Percentiles rank a stretch among this genome's conserved stretches.
Conservation (phyloP, 2,888 invertebrate species). For the Calameuta idolon region DNA sequence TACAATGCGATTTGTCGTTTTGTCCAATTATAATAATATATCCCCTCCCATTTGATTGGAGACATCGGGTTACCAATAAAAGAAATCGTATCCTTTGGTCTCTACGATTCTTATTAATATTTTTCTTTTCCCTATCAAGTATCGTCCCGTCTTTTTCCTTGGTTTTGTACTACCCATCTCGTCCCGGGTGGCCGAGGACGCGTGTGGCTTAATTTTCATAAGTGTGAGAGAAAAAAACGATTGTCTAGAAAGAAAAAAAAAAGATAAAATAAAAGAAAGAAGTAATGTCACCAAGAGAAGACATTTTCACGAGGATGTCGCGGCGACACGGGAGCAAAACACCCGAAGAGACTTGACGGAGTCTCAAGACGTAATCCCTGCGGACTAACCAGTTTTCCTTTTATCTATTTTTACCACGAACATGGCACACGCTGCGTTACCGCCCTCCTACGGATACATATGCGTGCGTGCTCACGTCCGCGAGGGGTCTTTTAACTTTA, state of each 20-base stretch:
- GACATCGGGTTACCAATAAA: neutral
- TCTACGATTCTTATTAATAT: neutral
- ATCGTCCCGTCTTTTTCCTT: neutral
- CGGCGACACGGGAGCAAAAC: slow-evolving; percentile 1
- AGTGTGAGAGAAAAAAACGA: neutral
- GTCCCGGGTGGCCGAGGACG: neutral
- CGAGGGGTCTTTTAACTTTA: slow-evolving; percentile 10
- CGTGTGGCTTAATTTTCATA: neutral
- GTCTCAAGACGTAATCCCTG: slow-evolving; percentile 17
- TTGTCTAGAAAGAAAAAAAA: neutral
- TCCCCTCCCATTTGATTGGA: neutral
- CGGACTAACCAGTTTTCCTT: slow-evolving; percentile 20
- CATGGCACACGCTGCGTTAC: slow-evolving; percentile 1
- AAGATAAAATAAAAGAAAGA: neutral
- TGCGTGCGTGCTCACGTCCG: slow-evolving; percentile 4
- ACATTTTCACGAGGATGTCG: neutral
- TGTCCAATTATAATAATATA: slow-evolving; percentile 15
- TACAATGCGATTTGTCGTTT: slow-evolving; percentile 18
- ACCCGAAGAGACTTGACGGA: neutral
- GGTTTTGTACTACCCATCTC: neutral
- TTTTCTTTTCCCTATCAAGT: neutral
- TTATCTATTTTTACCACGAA: slow-evolving; percentile 24
- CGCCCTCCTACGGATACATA: slow-evolving; percentile 1
- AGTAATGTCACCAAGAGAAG: neutral
- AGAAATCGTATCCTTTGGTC: neutral